A percentile compares a stretch with the other conserved stretches of the same genome.
Conservation (phyloP, 2,797 vertebrate genomes). For the Craterocephalus amniculus region DNA sequence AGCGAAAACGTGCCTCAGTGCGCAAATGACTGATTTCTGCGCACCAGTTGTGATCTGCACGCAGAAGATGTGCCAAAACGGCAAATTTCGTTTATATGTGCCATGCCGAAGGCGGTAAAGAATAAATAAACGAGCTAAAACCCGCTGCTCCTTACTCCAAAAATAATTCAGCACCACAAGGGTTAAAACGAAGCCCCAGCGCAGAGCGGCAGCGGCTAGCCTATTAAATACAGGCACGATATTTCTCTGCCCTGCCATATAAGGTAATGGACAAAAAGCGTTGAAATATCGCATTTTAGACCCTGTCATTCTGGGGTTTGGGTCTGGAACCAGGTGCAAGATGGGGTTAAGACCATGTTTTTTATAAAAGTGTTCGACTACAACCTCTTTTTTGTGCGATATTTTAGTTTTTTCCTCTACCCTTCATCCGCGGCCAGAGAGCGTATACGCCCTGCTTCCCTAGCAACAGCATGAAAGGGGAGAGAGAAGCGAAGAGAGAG, state of each 20-base stretch:
- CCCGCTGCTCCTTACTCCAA: conserved; percentile 39
- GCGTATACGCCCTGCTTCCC: conserved; percentile 83
- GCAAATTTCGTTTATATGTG: not conserved
- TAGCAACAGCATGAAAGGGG: conserved; percentile 78
- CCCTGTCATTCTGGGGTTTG: conserved; percentile 52
- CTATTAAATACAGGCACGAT: conserved; percentile 80
- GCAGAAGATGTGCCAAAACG: not conserved
- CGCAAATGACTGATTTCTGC: conserved; percentile 2
- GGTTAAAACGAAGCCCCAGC: conserved; percentile 79
- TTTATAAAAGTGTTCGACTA: conserved; percentile 28
- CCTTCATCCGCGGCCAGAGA: conserved; percentile 74
- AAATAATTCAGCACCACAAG: conserved; percentile 80
- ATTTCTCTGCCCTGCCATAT: conserved; percentile 84
- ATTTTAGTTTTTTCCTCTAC: conserved; percentile 58
- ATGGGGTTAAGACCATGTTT: not conserved
- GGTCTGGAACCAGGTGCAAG: conserved; percentile 15
- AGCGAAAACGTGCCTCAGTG: conserved; percentile 2
- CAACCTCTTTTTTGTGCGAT: conserved; percentile 36
- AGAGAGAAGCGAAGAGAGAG: conserved; percentile 23
- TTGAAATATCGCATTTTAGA: conserved; percentile 58
- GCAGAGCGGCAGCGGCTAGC: conserved; percentile 79
- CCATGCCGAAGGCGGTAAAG: not conserved
- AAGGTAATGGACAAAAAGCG: conserved; percentile 81
- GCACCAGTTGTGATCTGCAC: conserved; percentile 6
- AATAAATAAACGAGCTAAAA: not conserved